Percentiles rank a stretch among this genome's conserved stretches.
Evolutionary conservation across 2,797 vertebrate species (phyloP).

Genomic region (Cetoscarus ocellatus): DNA sequence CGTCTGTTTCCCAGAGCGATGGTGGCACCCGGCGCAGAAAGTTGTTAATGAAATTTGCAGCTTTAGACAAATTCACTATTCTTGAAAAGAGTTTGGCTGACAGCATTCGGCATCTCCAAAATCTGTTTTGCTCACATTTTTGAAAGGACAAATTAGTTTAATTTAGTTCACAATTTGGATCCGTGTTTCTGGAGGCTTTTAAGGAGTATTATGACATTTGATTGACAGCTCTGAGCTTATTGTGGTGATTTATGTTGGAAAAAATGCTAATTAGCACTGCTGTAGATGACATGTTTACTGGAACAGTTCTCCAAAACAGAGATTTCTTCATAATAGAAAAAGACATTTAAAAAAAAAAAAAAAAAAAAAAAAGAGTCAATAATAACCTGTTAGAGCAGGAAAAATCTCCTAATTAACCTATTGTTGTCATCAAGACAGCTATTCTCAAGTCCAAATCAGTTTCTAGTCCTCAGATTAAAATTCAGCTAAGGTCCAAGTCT

Average conservation of each 20-base stretch:
- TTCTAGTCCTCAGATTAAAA: too few species aligned
- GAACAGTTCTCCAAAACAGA: background rate
- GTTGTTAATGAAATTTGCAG: conserved; percentile 48
- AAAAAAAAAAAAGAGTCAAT: too few species aligned
- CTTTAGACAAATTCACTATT: conserved; percentile 29
- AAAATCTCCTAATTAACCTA: too few species aligned
- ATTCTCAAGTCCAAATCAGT: too few species aligned
- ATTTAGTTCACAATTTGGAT: conserved; percentile 24
- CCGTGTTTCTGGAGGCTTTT: background rate
- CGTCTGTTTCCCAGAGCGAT: conserved; percentile 15
- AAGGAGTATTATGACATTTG: background rate
- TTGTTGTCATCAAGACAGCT: too few species aligned
- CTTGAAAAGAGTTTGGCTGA: conserved; percentile 24
- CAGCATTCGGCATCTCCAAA: conserved; percentile 26
- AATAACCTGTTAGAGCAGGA: too few species aligned
- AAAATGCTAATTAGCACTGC: conserved; percentile 15
- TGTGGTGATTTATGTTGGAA: conserved; percentile 9
- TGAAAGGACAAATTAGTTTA: conserved; percentile 37
- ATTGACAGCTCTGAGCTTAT: background rate
- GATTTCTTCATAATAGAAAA: too few species aligned
- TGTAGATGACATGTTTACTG: conserved; percentile 3
- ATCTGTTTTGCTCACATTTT: conserved; percentile 13
- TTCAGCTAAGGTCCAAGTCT: too few species aligned
- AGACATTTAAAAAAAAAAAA: too few species aligned
- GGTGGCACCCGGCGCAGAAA: conserved; percentile 19